Evolutionary conservation across 2,888 invertebrate genomes (phyloP).

Genomic region (Eucera pruinosa): DNA sequence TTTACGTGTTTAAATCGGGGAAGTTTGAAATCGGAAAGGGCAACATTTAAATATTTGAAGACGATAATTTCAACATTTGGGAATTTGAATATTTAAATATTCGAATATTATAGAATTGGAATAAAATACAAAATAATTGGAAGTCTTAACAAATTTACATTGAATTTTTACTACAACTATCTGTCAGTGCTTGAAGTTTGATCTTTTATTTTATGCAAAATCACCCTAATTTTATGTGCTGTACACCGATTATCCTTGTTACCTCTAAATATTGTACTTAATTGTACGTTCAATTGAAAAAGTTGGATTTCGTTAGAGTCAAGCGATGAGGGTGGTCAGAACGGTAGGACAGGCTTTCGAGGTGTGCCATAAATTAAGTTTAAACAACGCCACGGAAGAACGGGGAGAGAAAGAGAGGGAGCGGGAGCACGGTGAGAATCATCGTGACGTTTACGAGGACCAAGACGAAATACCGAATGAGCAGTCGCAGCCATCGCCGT

Average conservation of each 20-base stretch:
- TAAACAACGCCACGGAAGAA: constrained; percentile 85
- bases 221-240: too few relatives aligned
- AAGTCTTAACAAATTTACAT: too few relatives aligned
- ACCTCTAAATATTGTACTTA: constrained; percentile 12
- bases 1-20: neutral
- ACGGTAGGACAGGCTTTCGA: constrained; percentile 99
- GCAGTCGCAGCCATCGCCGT: constrained; percentile 79
- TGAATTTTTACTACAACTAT: too few relatives aligned
- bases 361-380: constrained; percentile 98
- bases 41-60: neutral
- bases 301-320: constrained; percentile 88
- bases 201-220: too few relatives aligned
- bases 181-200: constrained; percentile 27
- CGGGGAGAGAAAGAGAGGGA: constrained; percentile 77
- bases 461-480: constrained; percentile 85
- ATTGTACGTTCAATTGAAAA: constrained; percentile 42
- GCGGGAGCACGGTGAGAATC: constrained; percentile 76
- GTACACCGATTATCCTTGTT: too few relatives aligned
- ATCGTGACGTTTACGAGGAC: constrained; percentile 84
- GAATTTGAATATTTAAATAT: neutral
- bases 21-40: neutral
- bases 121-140: too few relatives aligned
- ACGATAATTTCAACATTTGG: neutral
- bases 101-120: neutral
- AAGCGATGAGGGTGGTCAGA: constrained; percentile 99